phyloP scores from a whole-genome alignment of 2,113 vertebrate genomes.

The Callorhinus ursinus region DNA sequence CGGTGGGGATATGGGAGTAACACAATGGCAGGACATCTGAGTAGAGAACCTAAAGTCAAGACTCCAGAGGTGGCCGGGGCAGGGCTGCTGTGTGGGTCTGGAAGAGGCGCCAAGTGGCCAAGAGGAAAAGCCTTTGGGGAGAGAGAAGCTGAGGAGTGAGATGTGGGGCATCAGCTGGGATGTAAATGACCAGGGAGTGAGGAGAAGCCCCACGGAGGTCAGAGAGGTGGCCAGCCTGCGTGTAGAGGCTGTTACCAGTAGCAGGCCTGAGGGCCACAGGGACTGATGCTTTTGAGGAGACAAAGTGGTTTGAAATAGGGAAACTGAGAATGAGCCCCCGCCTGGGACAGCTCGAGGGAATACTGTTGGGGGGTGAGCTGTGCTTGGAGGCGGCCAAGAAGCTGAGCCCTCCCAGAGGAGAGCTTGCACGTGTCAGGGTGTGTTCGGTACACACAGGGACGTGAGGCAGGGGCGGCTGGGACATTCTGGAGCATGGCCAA shows the following conservation, averaged over 20 bases:
- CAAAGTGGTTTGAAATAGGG: neutral
- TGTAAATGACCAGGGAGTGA: neutral
- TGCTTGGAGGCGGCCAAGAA: neutral
- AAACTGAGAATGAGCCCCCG: neutral
- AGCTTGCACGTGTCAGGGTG: accelerated
- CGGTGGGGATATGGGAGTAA: neutral
- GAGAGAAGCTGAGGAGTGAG: neutral
- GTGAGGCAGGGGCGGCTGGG: neutral
- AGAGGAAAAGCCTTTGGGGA: neutral
- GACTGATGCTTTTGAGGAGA: neutral
- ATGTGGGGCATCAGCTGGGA: too few species aligned
- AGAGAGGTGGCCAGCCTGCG: neutral
- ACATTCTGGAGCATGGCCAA: neutral
- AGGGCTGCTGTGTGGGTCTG: accelerated
- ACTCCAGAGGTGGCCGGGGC: neutral
- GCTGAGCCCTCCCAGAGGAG: neutral
- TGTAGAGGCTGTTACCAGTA: neutral
- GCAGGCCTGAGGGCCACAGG: neutral
- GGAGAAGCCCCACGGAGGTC: neutral
- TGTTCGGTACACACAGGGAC: accelerated
- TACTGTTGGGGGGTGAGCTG: neutral
- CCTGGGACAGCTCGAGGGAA: neutral
- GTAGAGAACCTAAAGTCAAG: neutral
- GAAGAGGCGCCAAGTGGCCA: neutral
- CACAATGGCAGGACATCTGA: neutral